Evolutionary conservation across 2,888 invertebrate genomes (phyloP), one percentile per base, ranked within the genome.

Genomic region (Abrostola tripartita): DNA sequence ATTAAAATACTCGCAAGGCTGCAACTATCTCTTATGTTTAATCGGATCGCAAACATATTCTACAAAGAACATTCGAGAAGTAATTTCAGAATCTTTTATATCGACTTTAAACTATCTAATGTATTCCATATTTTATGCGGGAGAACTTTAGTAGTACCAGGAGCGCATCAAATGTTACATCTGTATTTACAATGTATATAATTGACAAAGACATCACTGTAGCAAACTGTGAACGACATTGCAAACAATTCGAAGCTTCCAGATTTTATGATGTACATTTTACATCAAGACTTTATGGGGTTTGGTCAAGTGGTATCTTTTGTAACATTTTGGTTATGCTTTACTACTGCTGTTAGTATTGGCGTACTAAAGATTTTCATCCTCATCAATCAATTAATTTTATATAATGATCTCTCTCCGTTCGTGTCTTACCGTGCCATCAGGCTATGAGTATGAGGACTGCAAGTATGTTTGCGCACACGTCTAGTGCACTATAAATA

Each of bases 181-280:
- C 44, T 35, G 35, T 38, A 44, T 52, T 57, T 66, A 79, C 77
- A 75, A 71, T 68, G 75, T 77, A 77, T 47, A 49, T 73, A 71
- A 79, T 77, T 68, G 70, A 69, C 52, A 51, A 68, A 75, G 59
- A 53, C 61, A 61, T 68, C 60, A 53, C 54, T 52, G 81, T 79
- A 70, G 59, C 71, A 63, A 73, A 71, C 71, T 61, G 74, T 40
- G 66, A 75, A 78, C 75, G 75, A 74, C 67, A 72, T 65, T 37
- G 64, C 57, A 65, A 75, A 71, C 73, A 68, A 67, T 81, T 63
- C 70, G 58, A 66, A 66, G 63, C 72, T 68, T 60, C 74, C 61
- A 75, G 74, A 73, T 81, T 84, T 84, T 84, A 83, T 82, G 72
- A 70, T 51, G 63, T 55, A 72, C 76, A 76, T 81, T 84, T 81